Conservation (phyloP, 2,888 invertebrate genomes). For the Heliconius cydno region DNA sequence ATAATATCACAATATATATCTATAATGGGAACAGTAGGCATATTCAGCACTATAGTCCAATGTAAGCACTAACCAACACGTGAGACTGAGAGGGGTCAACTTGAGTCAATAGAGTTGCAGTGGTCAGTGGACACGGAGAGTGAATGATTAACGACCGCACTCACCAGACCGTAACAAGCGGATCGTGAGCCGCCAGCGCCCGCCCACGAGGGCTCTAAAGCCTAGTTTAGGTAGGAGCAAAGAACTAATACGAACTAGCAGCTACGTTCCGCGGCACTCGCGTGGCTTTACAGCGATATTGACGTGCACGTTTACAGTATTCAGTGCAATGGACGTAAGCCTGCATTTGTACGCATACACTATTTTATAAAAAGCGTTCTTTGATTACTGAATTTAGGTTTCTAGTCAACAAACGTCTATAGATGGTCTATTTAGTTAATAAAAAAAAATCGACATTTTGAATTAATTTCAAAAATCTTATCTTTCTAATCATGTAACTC, state of each 20-base stretch:
- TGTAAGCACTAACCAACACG: slow-evolving; percentile 18
- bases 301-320: slow-evolving; percentile 20
- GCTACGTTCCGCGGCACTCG: slow-evolving; percentile 11
- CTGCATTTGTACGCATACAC: slow-evolving; percentile 25
- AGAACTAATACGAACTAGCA: slow-evolving; percentile 12
- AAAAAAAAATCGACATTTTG: not conserved
- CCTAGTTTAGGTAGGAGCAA: slow-evolving; percentile 5
- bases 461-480: not conserved
- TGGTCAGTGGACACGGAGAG: slow-evolving; percentile 42
- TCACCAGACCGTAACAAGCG: slow-evolving; percentile 46
- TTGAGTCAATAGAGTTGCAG: slow-evolving; percentile 32
- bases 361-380: slow-evolving; percentile 27
- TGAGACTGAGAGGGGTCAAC: slow-evolving; percentile 14
- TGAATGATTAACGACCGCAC: slow-evolving; percentile 47
- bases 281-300: slow-evolving; percentile 19
- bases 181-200: slow-evolving; percentile 27
- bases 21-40: not conserved
- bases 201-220: slow-evolving; percentile 12
- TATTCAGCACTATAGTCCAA: not conserved
- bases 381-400: not conserved
- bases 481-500: not conserved
- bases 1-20: not conserved
- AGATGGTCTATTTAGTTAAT: not conserved
- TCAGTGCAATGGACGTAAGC: slow-evolving; percentile 31
- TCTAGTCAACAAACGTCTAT: not conserved